phyloP scores from a whole-genome alignment of 30 jellyfish, hydroid and myxozoan species.

The Cassiopea xamachana region DNA sequence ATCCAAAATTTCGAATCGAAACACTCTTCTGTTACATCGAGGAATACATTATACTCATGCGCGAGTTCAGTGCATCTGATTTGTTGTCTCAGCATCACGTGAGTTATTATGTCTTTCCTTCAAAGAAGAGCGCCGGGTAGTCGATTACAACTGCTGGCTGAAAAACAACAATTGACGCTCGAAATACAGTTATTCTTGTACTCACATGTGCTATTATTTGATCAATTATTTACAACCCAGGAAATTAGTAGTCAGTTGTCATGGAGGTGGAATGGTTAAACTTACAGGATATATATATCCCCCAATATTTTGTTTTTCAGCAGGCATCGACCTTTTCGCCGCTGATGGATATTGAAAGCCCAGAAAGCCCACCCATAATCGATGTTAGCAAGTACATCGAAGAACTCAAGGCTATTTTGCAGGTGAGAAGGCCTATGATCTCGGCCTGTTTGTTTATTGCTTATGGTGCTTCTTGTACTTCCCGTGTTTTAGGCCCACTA shows the following conservation, averaged over 20 bases:
- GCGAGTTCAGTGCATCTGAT: neutral
- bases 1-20: too few species aligned
- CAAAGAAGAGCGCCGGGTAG: neutral
- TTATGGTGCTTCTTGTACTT: too few species aligned
- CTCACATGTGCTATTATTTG: neutral
- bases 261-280: neutral
- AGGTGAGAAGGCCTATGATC: too few species aligned
- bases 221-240: neutral
- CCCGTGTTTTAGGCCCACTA: too few species aligned
- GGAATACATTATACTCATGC: too few species aligned
- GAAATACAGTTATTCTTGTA: neutral
- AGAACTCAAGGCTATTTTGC: slow-evolving; percentile 44
- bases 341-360: slow-evolving; percentile 70
- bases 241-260: neutral
- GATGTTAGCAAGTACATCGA: slow-evolving; percentile 57
- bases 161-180: neutral
- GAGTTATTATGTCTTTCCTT: neutral
- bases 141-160: neutral
- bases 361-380: slow-evolving; percentile 73
- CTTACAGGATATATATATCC: neutral
- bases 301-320: slow-evolving; percentile 10
- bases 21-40: too few species aligned
- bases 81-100: neutral
- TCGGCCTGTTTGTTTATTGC: too few species aligned
- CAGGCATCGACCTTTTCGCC: slow-evolving; percentile 54